A percentile compares a stretch with the other conserved stretches of the same genome.
phyloP scores from a whole-genome alignment of 2,113 vertebrate species.

The Glareola pratincola region DNA sequence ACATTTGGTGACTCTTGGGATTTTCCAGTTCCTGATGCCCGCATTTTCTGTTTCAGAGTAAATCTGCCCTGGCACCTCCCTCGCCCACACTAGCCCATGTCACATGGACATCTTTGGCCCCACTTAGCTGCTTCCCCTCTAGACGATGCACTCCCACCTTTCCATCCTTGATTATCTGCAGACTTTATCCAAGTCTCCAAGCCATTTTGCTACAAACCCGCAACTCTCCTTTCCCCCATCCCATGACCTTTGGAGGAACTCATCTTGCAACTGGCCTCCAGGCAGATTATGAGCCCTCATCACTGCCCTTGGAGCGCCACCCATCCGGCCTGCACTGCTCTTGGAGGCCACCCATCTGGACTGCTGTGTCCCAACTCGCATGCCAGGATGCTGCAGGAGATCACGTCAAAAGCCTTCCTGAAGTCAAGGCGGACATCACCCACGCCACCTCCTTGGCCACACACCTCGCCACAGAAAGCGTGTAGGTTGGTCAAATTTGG shows the following conservation, averaged over 20 bases:
- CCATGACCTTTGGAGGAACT: background rate
- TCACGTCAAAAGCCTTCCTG: background rate
- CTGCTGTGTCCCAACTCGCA: background rate
- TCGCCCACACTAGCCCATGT: background rate
- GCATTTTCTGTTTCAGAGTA: background rate
- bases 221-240: background rate
- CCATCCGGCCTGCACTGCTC: background rate
- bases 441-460: background rate
- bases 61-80: background rate
- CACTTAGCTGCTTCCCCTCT: background rate
- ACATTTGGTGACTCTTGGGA: background rate
- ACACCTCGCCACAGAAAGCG: background rate
- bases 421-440: background rate
- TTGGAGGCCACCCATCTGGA: background rate
- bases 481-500: background rate
- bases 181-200: background rate
- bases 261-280: background rate
- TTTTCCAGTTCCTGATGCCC: background rate
- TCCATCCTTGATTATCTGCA: background rate
- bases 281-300: background rate
- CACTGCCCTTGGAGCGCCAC: background rate
- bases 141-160: background rate
- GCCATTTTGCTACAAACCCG: background rate
- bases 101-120: background rate
- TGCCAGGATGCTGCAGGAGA: background rate